Evolutionary conservation across 1,140 invertebrate genomes (phyloP).

Genomic region (Agraylea sexmaculata): DNA sequence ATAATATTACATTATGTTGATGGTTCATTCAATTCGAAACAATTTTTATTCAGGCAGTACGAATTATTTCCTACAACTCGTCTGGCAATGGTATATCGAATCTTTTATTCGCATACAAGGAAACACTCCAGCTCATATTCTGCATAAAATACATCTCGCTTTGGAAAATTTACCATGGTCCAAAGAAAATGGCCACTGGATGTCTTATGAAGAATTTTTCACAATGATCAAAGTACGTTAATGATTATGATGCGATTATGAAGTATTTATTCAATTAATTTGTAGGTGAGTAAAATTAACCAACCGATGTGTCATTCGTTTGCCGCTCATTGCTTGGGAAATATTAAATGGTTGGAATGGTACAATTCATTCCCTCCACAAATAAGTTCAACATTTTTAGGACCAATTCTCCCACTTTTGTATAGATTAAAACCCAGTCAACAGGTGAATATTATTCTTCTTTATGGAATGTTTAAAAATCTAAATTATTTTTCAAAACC

Average conservation of each 20-base stretch:
- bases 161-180: constrained; percentile 15
- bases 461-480: background rate
- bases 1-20: background rate
- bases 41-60: constrained; percentile 12
- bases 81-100: constrained; percentile 19
- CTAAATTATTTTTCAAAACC: constrained; percentile 3
- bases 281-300: constrained; percentile 12
- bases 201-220: constrained; percentile 15
- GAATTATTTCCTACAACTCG: constrained; percentile 13
- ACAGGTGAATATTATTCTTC: constrained; percentile 4
- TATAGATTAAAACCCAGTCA: constrained; percentile 11
- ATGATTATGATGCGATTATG: background rate
- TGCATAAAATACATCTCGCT: constrained; percentile 10
- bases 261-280: constrained; percentile 1
- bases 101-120: constrained; percentile 11
- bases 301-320: constrained; percentile 13
- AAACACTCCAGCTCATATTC: constrained; percentile 5
- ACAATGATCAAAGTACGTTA: constrained; percentile 12
- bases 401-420: constrained; percentile 11
- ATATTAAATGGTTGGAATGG: constrained; percentile 13
- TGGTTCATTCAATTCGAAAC: background rate
- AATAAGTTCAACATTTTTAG: constrained; percentile 7
- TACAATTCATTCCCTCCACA: constrained; percentile 5
- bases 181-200: constrained; percentile 11
- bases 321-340: constrained; percentile 12